A percentile compares a stretch with the other conserved stretches of the same genome.
Conservation (phyloP, 2,113 vertebrate genomes). For the Penelope pileata region DNA sequence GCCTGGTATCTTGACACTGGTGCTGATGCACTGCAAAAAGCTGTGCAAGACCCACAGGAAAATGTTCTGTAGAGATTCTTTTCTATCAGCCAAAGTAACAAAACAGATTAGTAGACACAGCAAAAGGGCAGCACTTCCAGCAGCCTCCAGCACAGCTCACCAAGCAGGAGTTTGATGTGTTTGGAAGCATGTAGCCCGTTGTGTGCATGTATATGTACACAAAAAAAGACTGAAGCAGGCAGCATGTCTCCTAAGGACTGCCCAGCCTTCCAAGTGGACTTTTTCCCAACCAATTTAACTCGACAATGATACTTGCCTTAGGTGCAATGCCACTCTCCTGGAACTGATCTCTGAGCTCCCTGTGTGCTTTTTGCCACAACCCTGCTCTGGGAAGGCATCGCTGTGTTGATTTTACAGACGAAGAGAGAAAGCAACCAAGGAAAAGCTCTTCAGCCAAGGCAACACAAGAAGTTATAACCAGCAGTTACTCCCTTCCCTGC, state of each 20-base stretch:
- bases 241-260: background rate
- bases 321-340: constrained; percentile 1
- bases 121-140: background rate
- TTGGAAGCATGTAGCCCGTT: background rate
- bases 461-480: background rate
- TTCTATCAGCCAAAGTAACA: background rate
- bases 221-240: background rate
- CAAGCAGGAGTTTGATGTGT: background rate
- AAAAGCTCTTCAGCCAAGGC: background rate
- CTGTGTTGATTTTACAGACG: background rate
- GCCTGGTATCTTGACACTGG: background rate
- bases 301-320: background rate
- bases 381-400: background rate
- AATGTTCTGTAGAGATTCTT: background rate
- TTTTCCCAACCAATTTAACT: background rate
- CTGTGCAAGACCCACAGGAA: background rate
- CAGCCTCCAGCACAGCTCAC: background rate
- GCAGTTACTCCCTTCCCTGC: background rate
- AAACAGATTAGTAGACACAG: background rate
- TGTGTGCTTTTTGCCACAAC: background rate
- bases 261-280: background rate
- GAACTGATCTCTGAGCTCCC: background rate
- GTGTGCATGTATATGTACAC: too few relatives aligned
- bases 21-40: background rate
- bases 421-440: background rate